phyloP scores from a whole-genome alignment of 2,888 invertebrate genomes.

The Piscicola geometra region DNA sequence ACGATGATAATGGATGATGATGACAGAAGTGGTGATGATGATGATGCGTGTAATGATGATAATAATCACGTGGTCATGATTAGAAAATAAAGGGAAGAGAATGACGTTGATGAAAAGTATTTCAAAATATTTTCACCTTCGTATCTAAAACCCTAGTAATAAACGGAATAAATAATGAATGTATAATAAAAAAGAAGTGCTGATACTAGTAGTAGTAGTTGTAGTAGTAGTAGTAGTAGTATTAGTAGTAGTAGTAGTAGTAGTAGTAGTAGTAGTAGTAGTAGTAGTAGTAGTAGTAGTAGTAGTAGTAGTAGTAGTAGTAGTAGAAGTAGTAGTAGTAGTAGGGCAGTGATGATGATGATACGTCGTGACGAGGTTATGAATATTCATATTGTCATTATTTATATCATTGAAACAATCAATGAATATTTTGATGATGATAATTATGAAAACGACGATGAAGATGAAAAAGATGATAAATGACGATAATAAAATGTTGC shows the following conservation, averaged over 20 bases:
- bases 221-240: conserved; percentile 18
- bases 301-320: conserved; percentile 13
- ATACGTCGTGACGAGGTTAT: background rate
- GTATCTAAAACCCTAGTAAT: too few relatives aligned
- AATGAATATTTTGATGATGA: background rate
- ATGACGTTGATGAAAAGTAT: too few relatives aligned
- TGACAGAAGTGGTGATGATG: too few relatives aligned
- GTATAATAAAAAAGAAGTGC: background rate
- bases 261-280: conserved; percentile 16
- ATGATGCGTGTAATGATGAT: too few relatives aligned
- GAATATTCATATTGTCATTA: background rate
- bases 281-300: conserved; percentile 16
- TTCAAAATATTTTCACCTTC: too few relatives aligned
- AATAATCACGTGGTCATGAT: too few relatives aligned
- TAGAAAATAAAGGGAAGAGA: too few relatives aligned
- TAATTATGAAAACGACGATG: background rate
- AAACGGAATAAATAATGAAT: too few relatives aligned
- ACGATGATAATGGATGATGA: too few relatives aligned
- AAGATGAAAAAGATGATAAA: background rate
- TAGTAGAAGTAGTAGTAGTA: conserved; percentile 16
- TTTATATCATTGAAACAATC: background rate
- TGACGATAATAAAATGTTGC: background rate
- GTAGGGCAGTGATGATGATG: background rate
- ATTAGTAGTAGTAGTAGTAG: conserved; percentile 15
- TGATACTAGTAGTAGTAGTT: conserved; percentile 12